Conservation (phyloP, 1,140 invertebrate species). For the Plectrocnemia conspersa region DNA sequence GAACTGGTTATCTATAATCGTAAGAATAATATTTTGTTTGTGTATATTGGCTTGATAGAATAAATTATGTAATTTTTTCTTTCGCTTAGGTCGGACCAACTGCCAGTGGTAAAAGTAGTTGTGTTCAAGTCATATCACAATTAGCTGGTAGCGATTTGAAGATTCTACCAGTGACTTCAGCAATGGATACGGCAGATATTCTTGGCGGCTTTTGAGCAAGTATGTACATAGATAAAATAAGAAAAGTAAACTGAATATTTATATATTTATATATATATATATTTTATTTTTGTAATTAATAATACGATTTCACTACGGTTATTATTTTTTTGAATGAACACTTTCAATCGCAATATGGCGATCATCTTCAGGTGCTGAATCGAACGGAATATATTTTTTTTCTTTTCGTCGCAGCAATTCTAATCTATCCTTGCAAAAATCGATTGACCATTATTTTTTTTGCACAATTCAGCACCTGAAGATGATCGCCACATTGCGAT, state of each 20-base stretch:
- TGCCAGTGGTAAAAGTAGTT: conserved; percentile 76
- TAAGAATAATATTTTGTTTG: conserved; percentile 47
- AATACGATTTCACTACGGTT: too few species aligned
- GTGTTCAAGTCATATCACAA: conserved; percentile 72
- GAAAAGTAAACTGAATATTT: conserved; percentile 39
- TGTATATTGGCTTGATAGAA: background rate
- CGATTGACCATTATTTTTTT: too few species aligned
- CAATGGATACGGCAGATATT: conserved; percentile 93
- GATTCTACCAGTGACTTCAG: conserved; percentile 80
- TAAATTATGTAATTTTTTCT: conserved; percentile 21
- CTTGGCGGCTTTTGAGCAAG: conserved; percentile 96
- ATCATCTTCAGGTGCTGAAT: too few species aligned
- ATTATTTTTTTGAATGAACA: too few species aligned
- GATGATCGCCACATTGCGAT: too few species aligned
- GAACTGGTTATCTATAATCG: conserved; percentile 89
- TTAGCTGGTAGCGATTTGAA: conserved; percentile 69
- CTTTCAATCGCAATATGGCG: too few species aligned
- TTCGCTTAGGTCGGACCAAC: conserved; percentile 65
- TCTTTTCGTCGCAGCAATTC: too few species aligned
- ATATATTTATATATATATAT: too few species aligned
- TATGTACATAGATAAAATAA: conserved; percentile 51
- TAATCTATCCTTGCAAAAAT: too few species aligned
- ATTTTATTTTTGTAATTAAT: too few species aligned
- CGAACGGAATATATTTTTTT: too few species aligned
- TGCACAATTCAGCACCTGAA: too few species aligned